Percentiles rank a stretch among this genome's conserved stretches.
Evolutionary conservation across 92 coral and sea anemone species (phyloP).

Genomic region (Siderastrea siderea): DNA sequence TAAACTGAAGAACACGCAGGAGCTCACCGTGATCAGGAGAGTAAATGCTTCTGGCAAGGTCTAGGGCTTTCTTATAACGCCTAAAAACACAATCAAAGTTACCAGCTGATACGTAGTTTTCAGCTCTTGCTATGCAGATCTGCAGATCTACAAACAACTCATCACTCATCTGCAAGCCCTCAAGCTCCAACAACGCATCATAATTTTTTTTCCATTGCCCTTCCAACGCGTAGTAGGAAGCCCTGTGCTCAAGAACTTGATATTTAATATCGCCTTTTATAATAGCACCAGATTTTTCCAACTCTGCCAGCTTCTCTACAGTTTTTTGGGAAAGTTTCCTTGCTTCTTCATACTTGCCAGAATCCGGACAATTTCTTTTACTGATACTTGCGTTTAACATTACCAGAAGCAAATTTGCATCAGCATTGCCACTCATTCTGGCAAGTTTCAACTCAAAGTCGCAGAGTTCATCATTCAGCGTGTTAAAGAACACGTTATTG

Average conservation of each 20-base stretch:
- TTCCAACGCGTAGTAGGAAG: constrained; percentile 21
- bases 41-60: constrained; percentile 4
- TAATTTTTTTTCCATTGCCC: constrained; percentile 27
- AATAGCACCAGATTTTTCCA: neutral
- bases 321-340: neutral
- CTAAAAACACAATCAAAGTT: neutral
- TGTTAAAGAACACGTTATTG: neutral
- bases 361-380: neutral
- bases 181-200: constrained; percentile 6
- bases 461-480: neutral
- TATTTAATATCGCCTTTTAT: neutral
- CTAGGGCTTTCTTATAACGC: neutral
- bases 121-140: constrained; percentile 7
- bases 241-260: neutral
- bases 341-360: neutral
- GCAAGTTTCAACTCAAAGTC: neutral
- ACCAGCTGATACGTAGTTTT: neutral
- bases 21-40: neutral
- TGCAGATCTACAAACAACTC: neutral
- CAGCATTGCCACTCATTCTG: neutral
- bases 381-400: neutral
- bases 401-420: neutral
- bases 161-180: neutral
- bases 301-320: neutral
- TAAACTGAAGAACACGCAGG: neutral